Evolutionary conservation across 2,113 vertebrate genomes (phyloP), one percentile per base, ranked within the genome.

Genomic region (Hemibagrus wyckioides): DNA sequence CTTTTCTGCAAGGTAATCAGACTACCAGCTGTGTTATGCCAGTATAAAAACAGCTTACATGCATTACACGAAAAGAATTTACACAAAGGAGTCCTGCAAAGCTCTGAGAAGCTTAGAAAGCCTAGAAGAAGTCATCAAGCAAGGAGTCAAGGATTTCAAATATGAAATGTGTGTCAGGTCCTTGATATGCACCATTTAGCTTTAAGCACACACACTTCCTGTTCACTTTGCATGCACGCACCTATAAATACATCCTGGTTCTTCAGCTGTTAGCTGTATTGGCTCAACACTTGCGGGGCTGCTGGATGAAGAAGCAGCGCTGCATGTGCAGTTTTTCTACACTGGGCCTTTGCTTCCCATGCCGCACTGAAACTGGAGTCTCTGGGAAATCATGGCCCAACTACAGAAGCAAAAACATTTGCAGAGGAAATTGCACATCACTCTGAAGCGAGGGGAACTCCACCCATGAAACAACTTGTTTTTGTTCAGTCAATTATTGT

Each of bases 271-370:
- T 80, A 33, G 82, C 57, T 2, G 25, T 17, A 57, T 88, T 88
- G 71, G 28, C 88, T 97, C 94, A 98, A 93, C 90, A 97, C 93
- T 98, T 99, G 88, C 96, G 94, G 19, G 98, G 98, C 94, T 99
- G 98, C 82, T 99, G 97, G 93, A 99, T 98, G 93, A 94, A 92
- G 89, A 95, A 94, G 85, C 92, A 93, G 90, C 95, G 96, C 44
- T 93, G 94, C 3, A 91, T 90, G 81, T 95, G 91, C 7, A 92
- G 86, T 93, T 97, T 99, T 93, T 98, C 97, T 92, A 97, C 75
- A 0, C 96, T 93, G 7, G 98, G 98, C 56, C 92, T 93, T 52
- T 96, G 93, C 91, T 96, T 97, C 90, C 96, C 94, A 92, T 97
- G 96, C 88, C 96, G 94, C 87, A 94, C 95, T 33, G 96, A 97